These are phyloP conservation scores for Pseudolaguvia tuberculata DNA, from an alignment of 2,113 vertebrate genomes.

Conservation along the genomic window DNA sequence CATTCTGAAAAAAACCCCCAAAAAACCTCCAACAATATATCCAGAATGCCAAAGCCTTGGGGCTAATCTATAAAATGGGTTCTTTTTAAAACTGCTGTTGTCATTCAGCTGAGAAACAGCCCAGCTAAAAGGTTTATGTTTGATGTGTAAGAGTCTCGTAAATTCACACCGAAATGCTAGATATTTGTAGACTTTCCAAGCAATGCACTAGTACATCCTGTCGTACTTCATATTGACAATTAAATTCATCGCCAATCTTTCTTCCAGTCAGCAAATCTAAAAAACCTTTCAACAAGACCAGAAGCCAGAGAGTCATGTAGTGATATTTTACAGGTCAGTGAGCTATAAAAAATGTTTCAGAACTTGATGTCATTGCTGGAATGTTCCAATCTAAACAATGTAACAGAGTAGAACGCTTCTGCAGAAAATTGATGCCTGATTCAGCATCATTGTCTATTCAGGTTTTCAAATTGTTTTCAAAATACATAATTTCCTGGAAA, in stretches of 20 bases:
- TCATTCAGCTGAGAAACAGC: not conserved
- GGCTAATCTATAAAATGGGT: not conserved
- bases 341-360: no score
- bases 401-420: no score
- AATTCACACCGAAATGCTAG: not conserved
- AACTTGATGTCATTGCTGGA: no score
- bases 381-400: no score
- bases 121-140: not conserved
- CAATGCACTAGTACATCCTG: not conserved
- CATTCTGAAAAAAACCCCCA: not conserved
- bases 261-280: not conserved
- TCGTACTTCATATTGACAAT: not conserved
- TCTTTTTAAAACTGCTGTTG: not conserved
- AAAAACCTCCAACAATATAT: slow-evolving; percentile 16
- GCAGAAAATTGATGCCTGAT: no score
- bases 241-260: not conserved
- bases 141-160: not conserved
- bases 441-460: no score
- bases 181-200: not conserved
- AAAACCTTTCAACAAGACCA: not conserved
- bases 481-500: no score
- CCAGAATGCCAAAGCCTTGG: not conserved
- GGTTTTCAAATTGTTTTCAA: no score
- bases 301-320: not conserved
- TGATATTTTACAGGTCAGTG: no score